Evolutionary conservation across 2,113 vertebrate genomes (phyloP).

Genomic region (Mormyrus iriodes): DNA sequence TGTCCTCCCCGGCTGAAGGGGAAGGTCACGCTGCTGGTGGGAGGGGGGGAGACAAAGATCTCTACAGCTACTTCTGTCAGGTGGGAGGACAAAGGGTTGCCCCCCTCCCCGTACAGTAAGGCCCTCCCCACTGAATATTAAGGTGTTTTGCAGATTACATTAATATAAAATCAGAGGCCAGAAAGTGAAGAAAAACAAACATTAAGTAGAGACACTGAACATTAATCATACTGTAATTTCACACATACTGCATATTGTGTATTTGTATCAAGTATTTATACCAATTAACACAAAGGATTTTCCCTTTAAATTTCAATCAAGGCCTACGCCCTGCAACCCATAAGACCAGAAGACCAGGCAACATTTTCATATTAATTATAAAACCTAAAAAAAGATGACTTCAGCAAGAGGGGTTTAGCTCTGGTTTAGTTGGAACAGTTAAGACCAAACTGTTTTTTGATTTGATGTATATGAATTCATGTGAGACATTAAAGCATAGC

Average conservation of each 20-base stretch:
- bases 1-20: conserved; percentile 38
- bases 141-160: not conserved
- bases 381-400: not conserved
- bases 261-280: not conserved
- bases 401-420: not conserved
- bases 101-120: not conserved
- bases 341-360: not conserved
- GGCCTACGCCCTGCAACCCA: not conserved
- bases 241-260: not conserved
- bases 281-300: not conserved
- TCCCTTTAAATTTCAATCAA: not conserved
- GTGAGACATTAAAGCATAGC: not conserved
- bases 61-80: not conserved
- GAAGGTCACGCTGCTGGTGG: conserved; percentile 40
- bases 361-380: not conserved
- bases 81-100: not conserved
- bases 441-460: not conserved
- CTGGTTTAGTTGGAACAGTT: not conserved
- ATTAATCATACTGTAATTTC: no score
- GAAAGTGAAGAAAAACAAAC: not conserved
- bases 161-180: not conserved
- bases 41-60: conserved; percentile 37
- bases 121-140: not conserved
- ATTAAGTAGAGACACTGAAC: not conserved
- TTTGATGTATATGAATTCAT: not conserved